phyloP scores from a whole-genome alignment of 2,113 vertebrate genomes.

The Lamprotornis superbus region DNA sequence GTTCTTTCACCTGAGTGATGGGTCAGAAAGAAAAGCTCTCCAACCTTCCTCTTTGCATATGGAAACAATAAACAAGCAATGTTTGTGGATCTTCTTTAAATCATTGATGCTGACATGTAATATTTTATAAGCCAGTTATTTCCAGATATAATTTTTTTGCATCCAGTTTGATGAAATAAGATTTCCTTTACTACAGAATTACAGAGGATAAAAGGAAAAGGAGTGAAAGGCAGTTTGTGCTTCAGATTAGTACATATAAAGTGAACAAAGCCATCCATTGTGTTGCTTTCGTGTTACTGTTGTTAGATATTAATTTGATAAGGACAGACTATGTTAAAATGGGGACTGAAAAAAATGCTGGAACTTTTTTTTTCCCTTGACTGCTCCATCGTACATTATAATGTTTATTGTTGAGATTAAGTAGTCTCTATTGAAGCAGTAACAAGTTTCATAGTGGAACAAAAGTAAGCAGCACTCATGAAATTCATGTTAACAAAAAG shows the following conservation, averaged over 20 bases:
- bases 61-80: background rate
- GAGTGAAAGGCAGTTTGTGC: background rate
- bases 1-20: background rate
- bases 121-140: background rate
- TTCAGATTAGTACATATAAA: constrained; percentile 17
- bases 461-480: constrained; percentile 42
- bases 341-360: background rate
- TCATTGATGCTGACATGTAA: background rate
- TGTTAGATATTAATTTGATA: constrained; percentile 61
- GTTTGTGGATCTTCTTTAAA: background rate
- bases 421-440: constrained; percentile 57
- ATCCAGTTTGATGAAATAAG: background rate
- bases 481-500: constrained; percentile 61
- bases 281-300: constrained; percentile 18
- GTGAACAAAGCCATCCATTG: constrained; percentile 51
- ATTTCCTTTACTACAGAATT: background rate
- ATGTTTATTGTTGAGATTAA: constrained; percentile 67
- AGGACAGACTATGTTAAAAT: constrained; percentile 40
- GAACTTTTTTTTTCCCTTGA: background rate
- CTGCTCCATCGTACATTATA: constrained; percentile 48
- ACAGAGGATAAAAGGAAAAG: background rate
- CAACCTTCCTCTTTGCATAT: background rate
- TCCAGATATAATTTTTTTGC: background rate
- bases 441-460: constrained; percentile 58
- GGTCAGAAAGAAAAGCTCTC: background rate